Conservation (phyloP, 2,888 invertebrate genomes). For the Agrochola macilenta region DNA sequence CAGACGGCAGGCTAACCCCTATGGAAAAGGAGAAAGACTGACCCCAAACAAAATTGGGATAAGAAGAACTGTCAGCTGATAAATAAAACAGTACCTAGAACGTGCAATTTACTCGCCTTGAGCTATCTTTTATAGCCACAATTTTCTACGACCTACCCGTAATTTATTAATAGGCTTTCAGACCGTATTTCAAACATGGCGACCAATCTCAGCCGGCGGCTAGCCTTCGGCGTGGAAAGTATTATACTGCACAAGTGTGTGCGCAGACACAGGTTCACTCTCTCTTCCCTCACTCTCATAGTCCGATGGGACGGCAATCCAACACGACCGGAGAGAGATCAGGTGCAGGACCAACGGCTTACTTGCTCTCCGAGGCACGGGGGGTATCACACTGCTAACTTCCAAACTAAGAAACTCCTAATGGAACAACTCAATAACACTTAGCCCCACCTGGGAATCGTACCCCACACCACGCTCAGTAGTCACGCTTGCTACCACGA, state of each 20-base stretch:
- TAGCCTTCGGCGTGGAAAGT: neutral
- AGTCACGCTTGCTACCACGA: neutral
- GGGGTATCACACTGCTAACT: neutral
- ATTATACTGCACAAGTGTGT: neutral
- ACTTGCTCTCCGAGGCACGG: neutral
- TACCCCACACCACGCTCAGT: neutral
- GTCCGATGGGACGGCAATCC: neutral
- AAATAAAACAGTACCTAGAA: neutral
- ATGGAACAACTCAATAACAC: neutral
- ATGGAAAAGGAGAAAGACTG: too few species aligned
- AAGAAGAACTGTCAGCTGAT: too few species aligned
- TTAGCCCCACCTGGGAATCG: neutral
- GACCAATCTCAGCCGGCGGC: neutral
- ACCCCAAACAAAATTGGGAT: too few species aligned
- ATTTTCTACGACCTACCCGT: neutral
- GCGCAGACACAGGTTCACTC: neutral
- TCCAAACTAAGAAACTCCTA: neutral
- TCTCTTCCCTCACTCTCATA: neutral
- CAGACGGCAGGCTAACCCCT: too few species aligned
- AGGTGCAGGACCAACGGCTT: neutral
- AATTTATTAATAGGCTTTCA: slow-evolving; percentile 8
- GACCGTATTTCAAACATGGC: neutral
- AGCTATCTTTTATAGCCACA: neutral
- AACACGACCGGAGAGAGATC: neutral
- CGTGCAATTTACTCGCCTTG: neutral